Conservation (phyloP, 2,113 vertebrate species). For the Danio rerio region GRCz12tu NC_133200.1:16290501-16291000, state of each 20-base stretch:
- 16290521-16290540: conserved; percentile 51
- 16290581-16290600: conserved; percentile 27
- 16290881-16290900: conserved; percentile 46
- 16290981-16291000: conserved; percentile 29
- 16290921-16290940: conserved; percentile 70
- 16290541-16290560: conserved; percentile 56
- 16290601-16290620: background rate
- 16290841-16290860: conserved; percentile 58
- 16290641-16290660: conserved; percentile 24
- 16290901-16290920: conserved; percentile 45
- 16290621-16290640: conserved; percentile 5
- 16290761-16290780: background rate
- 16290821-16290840: conserved; percentile 42
- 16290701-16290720: conserved; percentile 37
- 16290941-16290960: conserved; percentile 74
- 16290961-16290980: conserved; percentile 60
- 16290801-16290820: background rate
- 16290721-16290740: conserved; percentile 45
- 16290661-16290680: conserved; percentile 19
- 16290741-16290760: conserved; percentile 13
- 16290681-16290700: conserved; percentile 41
- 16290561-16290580: conserved; percentile 43
- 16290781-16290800: conserved; percentile 15
- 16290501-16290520: conserved; percentile 32
- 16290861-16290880: conserved; percentile 3